These are phyloP conservation scores for Lithobates sylvaticus DNA, from an alignment of 2,797 vertebrate species.

Conservation along the genomic window DNA sequence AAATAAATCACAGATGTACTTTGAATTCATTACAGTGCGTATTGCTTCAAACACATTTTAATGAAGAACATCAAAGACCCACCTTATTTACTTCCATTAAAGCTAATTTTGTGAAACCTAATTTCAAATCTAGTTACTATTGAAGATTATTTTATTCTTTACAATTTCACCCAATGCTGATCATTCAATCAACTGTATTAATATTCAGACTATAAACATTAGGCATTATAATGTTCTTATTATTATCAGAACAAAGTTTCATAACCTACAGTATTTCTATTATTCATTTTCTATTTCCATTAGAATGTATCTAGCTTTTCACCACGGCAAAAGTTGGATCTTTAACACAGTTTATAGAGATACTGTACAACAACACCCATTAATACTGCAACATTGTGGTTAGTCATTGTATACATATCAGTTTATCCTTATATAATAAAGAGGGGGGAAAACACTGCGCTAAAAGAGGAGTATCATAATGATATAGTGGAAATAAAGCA, in stretches of 20 bases:
- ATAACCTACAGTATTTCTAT: neutral
- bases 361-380: no score
- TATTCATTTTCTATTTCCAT: slow-evolving; percentile 15
- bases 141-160: slow-evolving; percentile 17
- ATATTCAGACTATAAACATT: slow-evolving; percentile 27
- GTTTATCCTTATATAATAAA: no score
- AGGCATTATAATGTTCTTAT: neutral
- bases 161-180: slow-evolving; percentile 28
- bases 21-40: slow-evolving; percentile 38
- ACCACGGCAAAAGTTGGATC: neutral
- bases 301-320: slow-evolving; percentile 16
- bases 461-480: no score
- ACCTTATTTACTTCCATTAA: slow-evolving; percentile 47
- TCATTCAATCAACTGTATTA: slow-evolving; percentile 16
- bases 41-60: slow-evolving; percentile 49
- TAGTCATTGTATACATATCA: no score
- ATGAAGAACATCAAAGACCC: slow-evolving; percentile 52
- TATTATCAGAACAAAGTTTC: slow-evolving; percentile 23
- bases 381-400: no score
- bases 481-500: no score
- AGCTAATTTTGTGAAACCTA: slow-evolving; percentile 51
- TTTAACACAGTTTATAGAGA: neutral
- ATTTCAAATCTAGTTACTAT: slow-evolving; percentile 10
- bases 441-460: no score
- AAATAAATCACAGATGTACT: slow-evolving; percentile 28